These are phyloP conservation scores for Frankliniella intonsa DNA, from an alignment of 2,888 invertebrate genomes.

Conservation along the genomic window DNA sequence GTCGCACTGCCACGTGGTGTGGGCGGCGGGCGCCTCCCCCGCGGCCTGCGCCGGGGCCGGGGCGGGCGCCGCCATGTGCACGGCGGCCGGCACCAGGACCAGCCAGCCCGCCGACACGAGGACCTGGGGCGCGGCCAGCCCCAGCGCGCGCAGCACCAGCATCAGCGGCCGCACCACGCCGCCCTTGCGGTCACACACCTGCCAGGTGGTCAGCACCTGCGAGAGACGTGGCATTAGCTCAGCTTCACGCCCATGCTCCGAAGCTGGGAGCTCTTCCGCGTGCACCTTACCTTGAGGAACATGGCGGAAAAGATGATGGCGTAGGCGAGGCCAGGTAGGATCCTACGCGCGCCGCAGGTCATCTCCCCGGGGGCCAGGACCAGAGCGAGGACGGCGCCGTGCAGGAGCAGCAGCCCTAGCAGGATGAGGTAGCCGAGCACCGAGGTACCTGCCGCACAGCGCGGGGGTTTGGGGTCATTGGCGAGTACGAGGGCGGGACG, in stretches of 20 bases:
- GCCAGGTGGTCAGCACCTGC: conserved; percentile 12
- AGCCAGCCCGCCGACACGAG: conserved; percentile 31
- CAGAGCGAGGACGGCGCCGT: conserved; percentile 41
- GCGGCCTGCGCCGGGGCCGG: conserved; percentile 45
- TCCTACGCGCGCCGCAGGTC: conserved; percentile 47
- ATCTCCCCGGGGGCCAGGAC: conserved; percentile 41
- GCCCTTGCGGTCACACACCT: conserved; percentile 12
- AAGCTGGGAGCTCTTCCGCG: neutral
- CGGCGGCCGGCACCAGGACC: neutral
- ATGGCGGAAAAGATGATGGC: conserved; percentile 46
- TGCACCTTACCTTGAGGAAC: conserved; percentile 42
- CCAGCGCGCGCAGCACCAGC: neutral
- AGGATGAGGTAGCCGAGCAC: conserved; percentile 48
- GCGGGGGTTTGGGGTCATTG: neutral
- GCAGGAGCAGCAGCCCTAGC: conserved; percentile 46
- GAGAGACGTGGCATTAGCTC: neutral
- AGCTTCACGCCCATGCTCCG: neutral
- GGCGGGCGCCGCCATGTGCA: conserved; percentile 8
- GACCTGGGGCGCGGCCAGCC: conserved; percentile 35
- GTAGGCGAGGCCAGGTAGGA: conserved; percentile 47
- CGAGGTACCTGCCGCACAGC: conserved; percentile 36
- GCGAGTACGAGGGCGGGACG: neutral
- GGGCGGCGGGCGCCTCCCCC: conserved; percentile 3
- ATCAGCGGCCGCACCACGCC: neutral
- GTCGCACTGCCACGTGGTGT: conserved; percentile 37